Evolutionary conservation across 2,797 vertebrate species (phyloP).

Genomic region (Gymnocypris eckloni): DNA sequence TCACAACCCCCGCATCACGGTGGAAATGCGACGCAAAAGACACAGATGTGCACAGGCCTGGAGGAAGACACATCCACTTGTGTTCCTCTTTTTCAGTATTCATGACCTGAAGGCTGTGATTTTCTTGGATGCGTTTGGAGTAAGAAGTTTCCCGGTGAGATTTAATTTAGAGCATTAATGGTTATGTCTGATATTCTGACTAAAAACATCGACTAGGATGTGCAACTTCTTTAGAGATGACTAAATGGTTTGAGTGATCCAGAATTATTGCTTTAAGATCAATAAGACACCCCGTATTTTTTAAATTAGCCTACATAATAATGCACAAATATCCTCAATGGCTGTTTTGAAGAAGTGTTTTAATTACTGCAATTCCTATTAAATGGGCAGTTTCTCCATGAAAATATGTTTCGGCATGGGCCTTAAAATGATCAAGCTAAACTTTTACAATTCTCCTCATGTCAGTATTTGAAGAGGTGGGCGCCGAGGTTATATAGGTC

Average conservation of each 20-base stretch:
- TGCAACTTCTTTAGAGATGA: not conserved
- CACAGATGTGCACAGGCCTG: constrained; percentile 34
- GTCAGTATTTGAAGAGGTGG: constrained; percentile 73
- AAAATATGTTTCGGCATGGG: not conserved
- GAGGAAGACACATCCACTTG: constrained; percentile 40
- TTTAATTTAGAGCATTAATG: constrained; percentile 21
- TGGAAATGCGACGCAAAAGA: constrained; percentile 18
- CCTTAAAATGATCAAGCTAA: constrained; percentile 54
- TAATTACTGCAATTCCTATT: constrained; percentile 16
- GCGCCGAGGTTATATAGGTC: constrained; percentile 75
- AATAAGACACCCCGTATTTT: not conserved
- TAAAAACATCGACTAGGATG: not conserved
- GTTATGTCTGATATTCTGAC: constrained; percentile 1
- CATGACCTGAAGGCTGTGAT: constrained; percentile 47
- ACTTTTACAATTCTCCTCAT: constrained; percentile 67
- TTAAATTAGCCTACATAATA: not conserved
- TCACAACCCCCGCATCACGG: constrained; percentile 23
- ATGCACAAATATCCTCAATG: not conserved
- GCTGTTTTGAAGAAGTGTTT: not conserved
- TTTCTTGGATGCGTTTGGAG: constrained; percentile 11
- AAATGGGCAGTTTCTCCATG: not conserved
- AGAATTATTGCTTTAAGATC: constrained; percentile 6
- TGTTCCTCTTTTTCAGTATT: constrained; percentile 48
- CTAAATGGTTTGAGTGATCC: not conserved
- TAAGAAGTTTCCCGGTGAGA: constrained; percentile 15